Conservation (phyloP, 2,888 invertebrate species). For the Ochropacha duplaris region DNA sequence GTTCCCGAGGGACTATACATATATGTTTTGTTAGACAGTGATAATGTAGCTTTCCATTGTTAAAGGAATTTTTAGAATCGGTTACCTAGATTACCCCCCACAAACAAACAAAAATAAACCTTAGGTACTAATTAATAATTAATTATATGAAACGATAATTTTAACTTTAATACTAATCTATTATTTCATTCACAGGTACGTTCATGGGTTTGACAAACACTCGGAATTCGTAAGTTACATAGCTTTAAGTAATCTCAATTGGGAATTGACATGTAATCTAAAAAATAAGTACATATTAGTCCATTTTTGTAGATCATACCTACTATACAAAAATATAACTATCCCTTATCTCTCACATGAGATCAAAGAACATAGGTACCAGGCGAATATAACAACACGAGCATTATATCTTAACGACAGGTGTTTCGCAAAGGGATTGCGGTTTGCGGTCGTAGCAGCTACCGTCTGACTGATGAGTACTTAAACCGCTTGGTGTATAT, state of each 20-base stretch:
- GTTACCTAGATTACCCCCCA: no score
- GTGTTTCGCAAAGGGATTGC: conserved; percentile 20
- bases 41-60: no score
- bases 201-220: not conserved
- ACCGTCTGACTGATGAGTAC: conserved; percentile 13
- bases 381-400: conserved; percentile 14
- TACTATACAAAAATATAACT: not conserved
- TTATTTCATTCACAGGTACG: not conserved
- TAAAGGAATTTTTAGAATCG: no score
- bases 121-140: no score
- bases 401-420: conserved; percentile 14
- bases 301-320: no score
- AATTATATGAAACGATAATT: no score
- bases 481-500: not conserved
- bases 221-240: not conserved
- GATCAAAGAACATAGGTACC: conserved; percentile 8
- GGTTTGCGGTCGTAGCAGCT: conserved; percentile 15
- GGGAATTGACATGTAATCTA: no score
- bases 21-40: no score
- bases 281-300: no score
- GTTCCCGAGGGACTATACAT: no score
- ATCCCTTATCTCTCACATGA: not conserved
- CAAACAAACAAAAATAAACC: no score
- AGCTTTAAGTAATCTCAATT: not conserved
- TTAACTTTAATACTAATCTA: no score